A percentile compares a stretch with the other conserved stretches of the same genome.
These are phyloP conservation scores for Rhinophrynus dorsalis DNA, from an alignment of 2,797 vertebrate species.

Conservation along the genomic window DNA sequence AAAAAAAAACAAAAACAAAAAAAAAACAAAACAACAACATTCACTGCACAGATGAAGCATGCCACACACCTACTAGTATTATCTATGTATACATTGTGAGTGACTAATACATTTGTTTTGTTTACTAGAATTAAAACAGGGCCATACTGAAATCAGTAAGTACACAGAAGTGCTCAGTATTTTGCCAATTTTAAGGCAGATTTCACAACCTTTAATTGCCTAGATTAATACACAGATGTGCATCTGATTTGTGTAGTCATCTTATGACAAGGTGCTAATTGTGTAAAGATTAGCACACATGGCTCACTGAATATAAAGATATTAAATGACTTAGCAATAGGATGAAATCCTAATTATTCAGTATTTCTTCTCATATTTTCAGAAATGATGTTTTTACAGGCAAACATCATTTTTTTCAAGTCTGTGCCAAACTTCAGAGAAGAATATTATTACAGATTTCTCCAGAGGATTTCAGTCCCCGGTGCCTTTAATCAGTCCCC, in stretches of 20 bases:
- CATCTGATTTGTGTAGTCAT: slow-evolving; percentile 9
- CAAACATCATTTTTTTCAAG: too few relatives aligned
- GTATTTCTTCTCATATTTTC: background rate
- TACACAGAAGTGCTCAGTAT: too few relatives aligned
- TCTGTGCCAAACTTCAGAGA: background rate
- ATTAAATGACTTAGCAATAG: background rate
- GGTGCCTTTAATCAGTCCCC: slow-evolving; percentile 39
- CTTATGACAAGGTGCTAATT: slow-evolving; percentile 23
- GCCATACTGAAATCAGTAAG: too few relatives aligned
- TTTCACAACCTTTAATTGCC: background rate
- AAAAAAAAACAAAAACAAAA: too few relatives aligned
- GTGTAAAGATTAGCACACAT: background rate
- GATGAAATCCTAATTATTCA: slow-evolving; percentile 8
- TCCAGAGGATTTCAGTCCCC: slow-evolving; percentile 25
- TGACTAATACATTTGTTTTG: too few relatives aligned
- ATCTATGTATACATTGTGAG: too few relatives aligned
- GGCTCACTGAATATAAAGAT: background rate
- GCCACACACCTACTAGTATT: too few relatives aligned
- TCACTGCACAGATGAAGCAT: too few relatives aligned
- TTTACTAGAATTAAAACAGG: too few relatives aligned
- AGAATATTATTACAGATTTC: slow-evolving; percentile 34
- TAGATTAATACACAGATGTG: background rate
- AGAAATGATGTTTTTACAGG: background rate
- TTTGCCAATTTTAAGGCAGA: background rate
- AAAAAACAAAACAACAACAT: too few relatives aligned